Evolutionary conservation across 2,113 vertebrate genomes (phyloP).

Genomic region (Sapajus apella): DNA sequence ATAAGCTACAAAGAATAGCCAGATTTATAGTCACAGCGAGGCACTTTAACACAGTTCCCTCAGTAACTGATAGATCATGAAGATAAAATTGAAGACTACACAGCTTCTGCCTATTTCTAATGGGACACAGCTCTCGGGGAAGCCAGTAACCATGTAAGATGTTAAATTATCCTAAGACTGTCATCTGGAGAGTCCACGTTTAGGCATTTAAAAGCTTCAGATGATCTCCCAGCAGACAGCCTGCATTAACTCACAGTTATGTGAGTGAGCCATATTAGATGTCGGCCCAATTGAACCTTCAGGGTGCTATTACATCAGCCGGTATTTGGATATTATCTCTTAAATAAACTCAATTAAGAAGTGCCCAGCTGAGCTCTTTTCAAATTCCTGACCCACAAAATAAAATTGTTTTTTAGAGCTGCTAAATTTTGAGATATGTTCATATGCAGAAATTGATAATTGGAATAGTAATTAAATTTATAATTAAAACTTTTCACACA

Average conservation of each 20-base stretch:
- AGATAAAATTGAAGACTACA: background rate
- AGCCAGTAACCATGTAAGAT: background rate
- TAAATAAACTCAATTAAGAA: background rate
- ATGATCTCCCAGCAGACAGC: background rate
- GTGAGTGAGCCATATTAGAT: background rate
- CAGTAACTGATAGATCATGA: background rate
- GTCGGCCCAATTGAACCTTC: background rate
- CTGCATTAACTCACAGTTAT: background rate
- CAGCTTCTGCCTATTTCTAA: background rate
- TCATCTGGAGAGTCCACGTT: background rate
- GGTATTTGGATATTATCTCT: background rate
- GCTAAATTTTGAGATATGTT: background rate
- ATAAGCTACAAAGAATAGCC: background rate
- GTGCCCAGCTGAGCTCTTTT: background rate
- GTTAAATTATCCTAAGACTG: background rate
- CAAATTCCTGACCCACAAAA: background rate
- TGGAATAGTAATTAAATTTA: background rate
- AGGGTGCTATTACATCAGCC: no score
- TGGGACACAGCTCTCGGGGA: rapidly evolving
- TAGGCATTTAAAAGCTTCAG: background rate
- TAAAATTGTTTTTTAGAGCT: background rate
- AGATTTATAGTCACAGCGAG: background rate
- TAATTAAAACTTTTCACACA: conserved; percentile 1
- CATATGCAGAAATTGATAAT: background rate
- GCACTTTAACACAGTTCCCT: background rate